phyloP scores from a whole-genome alignment of 1,140 invertebrate genomes.

The Drosophila biarmipes region DNA sequence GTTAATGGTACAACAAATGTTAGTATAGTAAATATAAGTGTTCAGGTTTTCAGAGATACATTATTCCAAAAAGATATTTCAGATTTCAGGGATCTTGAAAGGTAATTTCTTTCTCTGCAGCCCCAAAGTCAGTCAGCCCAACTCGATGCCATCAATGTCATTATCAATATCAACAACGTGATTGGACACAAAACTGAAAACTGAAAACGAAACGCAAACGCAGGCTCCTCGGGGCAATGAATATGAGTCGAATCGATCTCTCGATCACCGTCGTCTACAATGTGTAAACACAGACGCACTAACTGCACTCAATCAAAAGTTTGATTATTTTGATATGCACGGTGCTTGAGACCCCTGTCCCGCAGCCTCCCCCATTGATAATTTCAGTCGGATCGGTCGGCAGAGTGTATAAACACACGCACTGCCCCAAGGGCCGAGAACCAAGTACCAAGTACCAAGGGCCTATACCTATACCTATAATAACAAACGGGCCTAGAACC shows the following conservation, averaged over 20 bases:
- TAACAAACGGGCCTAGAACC: conserved; percentile 50
- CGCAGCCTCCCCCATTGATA: conserved; percentile 60
- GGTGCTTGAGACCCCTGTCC: conserved; percentile 61
- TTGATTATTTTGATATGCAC: conserved; percentile 81
- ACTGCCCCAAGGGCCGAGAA: conserved; percentile 47
- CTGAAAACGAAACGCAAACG: conserved; percentile 44
- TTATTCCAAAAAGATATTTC: too few species aligned
- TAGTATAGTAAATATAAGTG: too few species aligned
- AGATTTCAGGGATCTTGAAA: too few species aligned
- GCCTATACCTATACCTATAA: conserved; percentile 50
- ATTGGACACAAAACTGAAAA: conserved; percentile 70
- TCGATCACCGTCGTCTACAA: conserved; percentile 18
- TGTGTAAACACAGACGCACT: conserved; percentile 78
- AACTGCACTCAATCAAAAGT: conserved; percentile 82
- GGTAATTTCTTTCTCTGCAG: conserved; percentile 22
- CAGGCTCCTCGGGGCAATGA: conserved; percentile 44
- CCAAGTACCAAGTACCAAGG: conserved; percentile 1
- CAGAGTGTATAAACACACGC: conserved; percentile 51
- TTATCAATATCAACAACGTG: conserved; percentile 84
- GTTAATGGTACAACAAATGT: too few species aligned
- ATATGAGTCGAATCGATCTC: conserved; percentile 29
- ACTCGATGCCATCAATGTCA: conserved; percentile 82
- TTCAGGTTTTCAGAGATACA: conserved; percentile 2
- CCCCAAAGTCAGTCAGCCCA: conserved; percentile 75
- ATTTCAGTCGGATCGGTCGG: conserved; percentile 22